These are phyloP conservation scores for Daubentonia madagascariensis DNA, from an alignment of 2,113 vertebrate species.

Conservation along the genomic window DNA sequence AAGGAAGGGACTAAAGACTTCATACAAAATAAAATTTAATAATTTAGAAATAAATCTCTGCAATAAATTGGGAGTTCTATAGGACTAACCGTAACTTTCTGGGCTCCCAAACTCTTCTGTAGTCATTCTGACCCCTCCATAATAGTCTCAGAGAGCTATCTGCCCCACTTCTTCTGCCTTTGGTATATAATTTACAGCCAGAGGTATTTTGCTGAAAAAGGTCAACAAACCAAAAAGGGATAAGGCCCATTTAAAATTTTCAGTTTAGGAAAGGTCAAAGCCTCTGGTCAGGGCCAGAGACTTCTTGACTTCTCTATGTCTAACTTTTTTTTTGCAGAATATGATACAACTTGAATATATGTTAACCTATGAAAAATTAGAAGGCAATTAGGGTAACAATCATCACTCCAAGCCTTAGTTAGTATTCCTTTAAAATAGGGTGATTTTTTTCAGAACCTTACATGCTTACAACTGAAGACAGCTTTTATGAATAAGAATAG, in stretches of 20 bases:
- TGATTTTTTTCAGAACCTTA: constrained; percentile 63
- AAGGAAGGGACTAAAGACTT: background rate
- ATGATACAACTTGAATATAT: background rate
- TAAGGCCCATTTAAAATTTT: background rate
- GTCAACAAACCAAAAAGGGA: background rate
- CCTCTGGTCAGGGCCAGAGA: background rate
- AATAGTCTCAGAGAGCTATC: background rate
- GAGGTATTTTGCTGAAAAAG: background rate
- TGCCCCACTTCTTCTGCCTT: background rate
- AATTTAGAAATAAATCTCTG: constrained; percentile 22
- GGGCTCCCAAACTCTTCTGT: background rate
- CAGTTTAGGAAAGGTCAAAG: background rate
- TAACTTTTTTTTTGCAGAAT: background rate
- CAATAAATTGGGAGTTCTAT: background rate
- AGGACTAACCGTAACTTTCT: background rate
- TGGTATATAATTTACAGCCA: background rate
- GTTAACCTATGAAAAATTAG: background rate
- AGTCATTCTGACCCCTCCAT: background rate
- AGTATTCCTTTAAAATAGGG: constrained; percentile 16
- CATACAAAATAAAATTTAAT: background rate
- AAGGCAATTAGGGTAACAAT: background rate
- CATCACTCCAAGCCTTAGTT: background rate
- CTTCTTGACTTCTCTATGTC: background rate
- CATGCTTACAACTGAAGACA: constrained; percentile 49
- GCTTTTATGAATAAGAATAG: constrained; percentile 70